Evolutionary conservation across 2,888 invertebrate species (phyloP).

Genomic region (Prosapia bicincta): DNA sequence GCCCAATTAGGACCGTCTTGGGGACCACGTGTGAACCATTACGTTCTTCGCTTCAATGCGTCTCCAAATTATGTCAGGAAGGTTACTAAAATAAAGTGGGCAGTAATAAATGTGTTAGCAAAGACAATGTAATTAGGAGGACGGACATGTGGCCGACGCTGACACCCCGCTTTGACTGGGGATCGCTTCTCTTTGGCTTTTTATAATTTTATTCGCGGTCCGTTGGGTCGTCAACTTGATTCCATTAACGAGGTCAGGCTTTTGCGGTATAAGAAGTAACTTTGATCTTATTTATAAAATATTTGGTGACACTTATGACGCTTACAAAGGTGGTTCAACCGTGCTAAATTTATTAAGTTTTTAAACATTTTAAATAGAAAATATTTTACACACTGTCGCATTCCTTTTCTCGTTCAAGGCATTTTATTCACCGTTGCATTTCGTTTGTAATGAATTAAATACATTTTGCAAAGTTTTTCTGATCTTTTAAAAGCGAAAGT

Average conservation of each 20-base stretch:
- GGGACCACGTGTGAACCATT: conserved; percentile 15
- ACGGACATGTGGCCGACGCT: not conserved
- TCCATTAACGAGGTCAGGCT: not conserved
- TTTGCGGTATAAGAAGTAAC: not conserved
- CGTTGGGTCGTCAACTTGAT: not conserved
- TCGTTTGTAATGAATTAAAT: no score
- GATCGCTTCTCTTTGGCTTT: not conserved
- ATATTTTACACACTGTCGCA: no score
- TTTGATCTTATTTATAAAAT: not conserved
- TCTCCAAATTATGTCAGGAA: conserved; percentile 18
- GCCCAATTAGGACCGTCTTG: not conserved
- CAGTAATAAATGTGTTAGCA: conserved; percentile 12
- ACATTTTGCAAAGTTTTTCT: no score
- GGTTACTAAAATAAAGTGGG: conserved; percentile 12
- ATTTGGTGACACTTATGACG: no score
- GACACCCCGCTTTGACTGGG: not conserved
- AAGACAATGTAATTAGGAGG: not conserved
- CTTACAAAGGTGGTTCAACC: no score
- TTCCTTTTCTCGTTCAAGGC: no score
- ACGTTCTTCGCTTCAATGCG: conserved; percentile 14
- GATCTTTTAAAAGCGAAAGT: no score
- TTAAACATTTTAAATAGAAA: no score
- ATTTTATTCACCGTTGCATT: no score
- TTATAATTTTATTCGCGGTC: not conserved
- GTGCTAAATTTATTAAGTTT: no score